Base-by-base conservation (phyloP, 1,140 invertebrate species). In the Drosophila tropicalis region DNA sequence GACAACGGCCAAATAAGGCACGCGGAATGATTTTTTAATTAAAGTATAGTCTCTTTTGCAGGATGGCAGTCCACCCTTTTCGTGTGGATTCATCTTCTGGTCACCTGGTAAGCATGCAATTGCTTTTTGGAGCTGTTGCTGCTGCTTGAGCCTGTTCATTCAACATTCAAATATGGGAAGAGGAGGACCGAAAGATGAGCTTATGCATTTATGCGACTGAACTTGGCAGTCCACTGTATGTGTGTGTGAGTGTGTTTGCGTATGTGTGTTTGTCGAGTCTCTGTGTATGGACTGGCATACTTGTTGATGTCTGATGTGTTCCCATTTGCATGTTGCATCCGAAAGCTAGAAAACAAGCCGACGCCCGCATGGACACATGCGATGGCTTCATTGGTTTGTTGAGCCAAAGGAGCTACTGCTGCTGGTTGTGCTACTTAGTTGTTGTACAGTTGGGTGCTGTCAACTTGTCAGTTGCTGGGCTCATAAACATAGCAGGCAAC, bases 151-250 rank as follows among this genome's bases (percentile, higher is more conserved):
- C 36, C 36, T 39, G 10, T 39, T 12, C 12, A 39, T n/a, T 39
- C 36, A 39, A 13, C 12, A 13, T 39, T 39, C 36, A 39, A 6
- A 51, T 9, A 51, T 19, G 44, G 44, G 15, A 17, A 9, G 1
- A 19, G 15, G 44, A 9, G 7, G 44, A 29, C 29, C 5, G 29
- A 29, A 17, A 47, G 44, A 62, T 44, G 54, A 64, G 74, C 70
- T 75, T 86, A 81, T 86, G 74, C 74, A 81, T 86, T 72, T 86
- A 77, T 86, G 82, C 78, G 55, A 67, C 73, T 81, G 81, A 85
- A 73, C 81, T 76, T 80, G 81, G 63, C 76, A 82, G 75, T 76
- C 78, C 63, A 78, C 64, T 81, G 73, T 34, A 7, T 41, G 67
- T 56, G 58, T 61, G 60, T 60, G 2, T 25, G 25, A 3, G 2